A percentile compares a stretch with the other conserved stretches of the same genome.
These are phyloP conservation scores for Baryphthengus martii DNA, from an alignment of 2,113 vertebrate genomes.

Conservation along the genomic window DNA sequence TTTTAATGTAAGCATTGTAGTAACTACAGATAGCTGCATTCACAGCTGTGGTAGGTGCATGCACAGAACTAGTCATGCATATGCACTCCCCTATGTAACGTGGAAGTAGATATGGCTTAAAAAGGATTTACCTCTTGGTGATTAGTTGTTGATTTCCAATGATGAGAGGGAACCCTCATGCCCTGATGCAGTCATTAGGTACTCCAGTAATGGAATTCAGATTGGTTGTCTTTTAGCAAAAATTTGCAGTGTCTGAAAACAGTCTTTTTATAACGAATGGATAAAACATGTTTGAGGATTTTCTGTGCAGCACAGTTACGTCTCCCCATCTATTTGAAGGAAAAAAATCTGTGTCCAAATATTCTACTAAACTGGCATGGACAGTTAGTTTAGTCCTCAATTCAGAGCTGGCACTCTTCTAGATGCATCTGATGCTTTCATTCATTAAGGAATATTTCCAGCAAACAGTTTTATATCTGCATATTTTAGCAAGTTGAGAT, in stretches of 20 bases:
- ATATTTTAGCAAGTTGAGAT: slow-evolving; percentile 3
- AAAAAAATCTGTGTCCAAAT: neutral
- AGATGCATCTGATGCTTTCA: slow-evolving; percentile 18
- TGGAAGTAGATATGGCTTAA: neutral
- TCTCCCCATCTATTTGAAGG: neutral
- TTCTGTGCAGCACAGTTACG: neutral
- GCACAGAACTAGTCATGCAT: neutral
- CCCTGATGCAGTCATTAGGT: neutral
- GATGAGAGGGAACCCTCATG: neutral
- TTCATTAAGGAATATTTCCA: slow-evolving; percentile 21
- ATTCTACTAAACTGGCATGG: neutral
- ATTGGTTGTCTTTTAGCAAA: neutral
- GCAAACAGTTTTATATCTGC: neutral
- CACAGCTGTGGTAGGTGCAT: neutral
- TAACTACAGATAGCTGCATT: neutral
- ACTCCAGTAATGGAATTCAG: neutral
- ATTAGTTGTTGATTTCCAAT: neutral
- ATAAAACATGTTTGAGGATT: neutral
- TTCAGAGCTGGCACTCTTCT: neutral
- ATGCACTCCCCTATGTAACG: neutral
- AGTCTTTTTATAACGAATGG: neutral
- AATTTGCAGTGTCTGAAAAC: neutral
- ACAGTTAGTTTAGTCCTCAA: neutral
- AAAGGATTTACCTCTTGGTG: neutral
- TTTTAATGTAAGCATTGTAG: neutral